Evolutionary conservation across 2,113 vertebrate species (phyloP).

Genomic region (Hoplias malabaricus): DNA sequence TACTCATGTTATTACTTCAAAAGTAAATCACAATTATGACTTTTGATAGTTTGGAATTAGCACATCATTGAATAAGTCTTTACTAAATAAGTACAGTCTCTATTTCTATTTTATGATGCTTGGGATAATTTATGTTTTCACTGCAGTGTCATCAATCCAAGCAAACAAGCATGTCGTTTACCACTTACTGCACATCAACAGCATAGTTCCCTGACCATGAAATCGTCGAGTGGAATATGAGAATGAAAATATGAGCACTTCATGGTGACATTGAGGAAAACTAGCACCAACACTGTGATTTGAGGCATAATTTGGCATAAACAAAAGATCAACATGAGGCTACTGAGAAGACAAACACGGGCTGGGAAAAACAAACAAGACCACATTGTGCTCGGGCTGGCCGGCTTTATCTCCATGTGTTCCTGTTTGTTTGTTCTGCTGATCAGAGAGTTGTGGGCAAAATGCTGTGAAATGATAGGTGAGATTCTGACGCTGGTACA

Average conservation of each 20-base stretch:
- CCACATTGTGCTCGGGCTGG: conserved; percentile 51
- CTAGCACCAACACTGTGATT: conserved; percentile 30
- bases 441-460: conserved; percentile 43
- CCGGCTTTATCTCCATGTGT: conserved; percentile 51
- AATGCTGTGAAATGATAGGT: conserved; percentile 46
- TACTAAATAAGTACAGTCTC: not conserved
- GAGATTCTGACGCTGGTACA: conserved; percentile 36
- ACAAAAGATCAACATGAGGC: conserved; percentile 61
- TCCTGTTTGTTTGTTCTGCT: conserved; percentile 60
- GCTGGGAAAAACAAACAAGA: conserved; percentile 61
- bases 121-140: not conserved
- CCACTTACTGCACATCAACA: not conserved
- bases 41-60: not conserved
- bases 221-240: not conserved
- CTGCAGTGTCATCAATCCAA: not conserved
- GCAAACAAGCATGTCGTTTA: not conserved
- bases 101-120: not conserved
- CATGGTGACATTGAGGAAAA: conserved; percentile 29
- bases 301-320: conserved; percentile 45
- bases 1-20: not conserved
- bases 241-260: not conserved
- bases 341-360: conserved; percentile 57
- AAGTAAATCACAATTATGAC: not conserved
- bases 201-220: not conserved
- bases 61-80: not conserved